phyloP scores from a whole-genome alignment of 2,888 invertebrate species.

The Mycalesis mineus region DNA sequence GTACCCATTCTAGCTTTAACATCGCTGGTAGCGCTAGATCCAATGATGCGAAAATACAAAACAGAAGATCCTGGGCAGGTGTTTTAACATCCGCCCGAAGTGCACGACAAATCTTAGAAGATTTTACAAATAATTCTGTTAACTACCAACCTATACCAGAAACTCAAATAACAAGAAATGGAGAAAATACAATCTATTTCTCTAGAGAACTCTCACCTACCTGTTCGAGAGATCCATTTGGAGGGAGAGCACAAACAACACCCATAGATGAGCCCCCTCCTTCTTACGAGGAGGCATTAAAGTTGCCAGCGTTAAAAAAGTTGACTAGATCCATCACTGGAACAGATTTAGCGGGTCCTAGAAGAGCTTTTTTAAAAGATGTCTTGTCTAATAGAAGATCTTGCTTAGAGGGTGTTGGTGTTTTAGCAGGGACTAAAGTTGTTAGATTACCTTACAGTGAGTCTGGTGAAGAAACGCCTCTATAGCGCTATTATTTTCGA shows the following conservation, averaged over 20 bases:
- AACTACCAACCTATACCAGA: conserved; percentile 63
- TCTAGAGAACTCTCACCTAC: conserved; percentile 68
- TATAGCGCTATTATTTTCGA: conserved; percentile 55
- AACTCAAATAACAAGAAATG: conserved; percentile 44
- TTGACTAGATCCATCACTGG: conserved; percentile 80
- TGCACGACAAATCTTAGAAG: conserved; percentile 67
- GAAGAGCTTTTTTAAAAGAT: conserved; percentile 70
- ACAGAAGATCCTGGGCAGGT: conserved; percentile 69
- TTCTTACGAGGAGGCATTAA: conserved; percentile 82
- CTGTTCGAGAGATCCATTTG: conserved; percentile 80
- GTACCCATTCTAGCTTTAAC: conserved; percentile 64
- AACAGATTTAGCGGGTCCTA: conserved; percentile 71
- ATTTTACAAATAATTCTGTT: conserved; percentile 50
- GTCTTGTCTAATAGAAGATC: conserved; percentile 71
- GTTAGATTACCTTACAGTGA: conserved; percentile 63
- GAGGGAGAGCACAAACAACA: conserved; percentile 75
- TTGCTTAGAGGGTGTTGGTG: conserved; percentile 69
- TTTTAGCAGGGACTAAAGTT: conserved; percentile 62
- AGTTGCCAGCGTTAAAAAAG: conserved; percentile 76
- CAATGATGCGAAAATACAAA: conserved; percentile 61
- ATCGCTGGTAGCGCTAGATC: conserved; percentile 50
- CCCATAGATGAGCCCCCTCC: conserved; percentile 80
- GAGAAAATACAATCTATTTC: conserved; percentile 57
- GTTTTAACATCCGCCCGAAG: conserved; percentile 61
- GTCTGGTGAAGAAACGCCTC: conserved; percentile 66